Evolutionary conservation across 2,888 invertebrate species (phyloP).

Genomic region (Schrankia costaestrigalis): DNA sequence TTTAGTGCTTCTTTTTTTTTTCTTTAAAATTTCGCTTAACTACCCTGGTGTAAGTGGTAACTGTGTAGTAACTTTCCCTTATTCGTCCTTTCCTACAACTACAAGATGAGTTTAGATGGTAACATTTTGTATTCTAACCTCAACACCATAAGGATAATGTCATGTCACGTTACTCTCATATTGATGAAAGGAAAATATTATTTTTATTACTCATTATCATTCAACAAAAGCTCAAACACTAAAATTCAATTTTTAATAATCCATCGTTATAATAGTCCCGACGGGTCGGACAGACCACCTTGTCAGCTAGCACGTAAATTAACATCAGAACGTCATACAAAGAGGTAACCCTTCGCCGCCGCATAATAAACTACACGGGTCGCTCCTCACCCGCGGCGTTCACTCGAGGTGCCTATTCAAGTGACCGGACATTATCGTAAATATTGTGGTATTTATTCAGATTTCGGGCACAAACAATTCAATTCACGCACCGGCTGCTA

Average conservation of each 20-base stretch:
- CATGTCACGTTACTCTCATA: too few species aligned
- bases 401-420: constrained; percentile 63
- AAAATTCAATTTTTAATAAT: constrained; percentile 71
- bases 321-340: constrained; percentile 73
- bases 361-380: constrained; percentile 58
- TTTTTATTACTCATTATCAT: constrained; percentile 36
- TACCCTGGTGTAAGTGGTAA: too few species aligned
- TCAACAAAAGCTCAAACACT: constrained; percentile 66
- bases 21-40: too few species aligned
- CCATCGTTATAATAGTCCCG: constrained; percentile 30
- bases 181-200: too few species aligned
- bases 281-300: constrained; percentile 65
- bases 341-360: constrained; percentile 72
- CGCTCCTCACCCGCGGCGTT: constrained; percentile 59
- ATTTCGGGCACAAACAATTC: constrained; percentile 78
- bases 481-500: constrained; percentile 76
- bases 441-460: constrained; percentile 79
- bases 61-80: too few species aligned
- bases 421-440: constrained; percentile 74
- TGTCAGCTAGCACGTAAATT: constrained; percentile 66
- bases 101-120: too few species aligned
- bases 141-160: too few species aligned
- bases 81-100: too few species aligned
- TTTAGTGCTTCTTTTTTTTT: too few species aligned
- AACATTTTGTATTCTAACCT: too few species aligned